phyloP scores from a whole-genome alignment of 2,113 vertebrate species.

The Amblyornis subalaris region DNA sequence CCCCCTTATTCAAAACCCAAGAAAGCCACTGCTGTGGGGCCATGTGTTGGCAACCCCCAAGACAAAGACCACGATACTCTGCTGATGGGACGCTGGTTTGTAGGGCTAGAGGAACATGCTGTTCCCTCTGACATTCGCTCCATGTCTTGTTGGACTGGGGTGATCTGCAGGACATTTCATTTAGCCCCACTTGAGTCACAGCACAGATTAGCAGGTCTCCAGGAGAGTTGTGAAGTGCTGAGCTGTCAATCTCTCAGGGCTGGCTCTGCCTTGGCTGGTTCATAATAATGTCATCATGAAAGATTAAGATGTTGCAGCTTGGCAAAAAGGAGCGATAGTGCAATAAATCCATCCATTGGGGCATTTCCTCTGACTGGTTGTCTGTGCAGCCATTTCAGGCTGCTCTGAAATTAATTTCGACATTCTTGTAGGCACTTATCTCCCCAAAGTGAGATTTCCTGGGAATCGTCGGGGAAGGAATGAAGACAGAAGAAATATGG shows the following conservation, averaged over 20 bases:
- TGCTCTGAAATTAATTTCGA: conserved; percentile 39
- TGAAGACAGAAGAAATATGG: conserved; percentile 41
- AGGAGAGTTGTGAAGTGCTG: background rate
- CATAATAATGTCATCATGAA: conserved; percentile 15
- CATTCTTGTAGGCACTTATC: conserved; percentile 30
- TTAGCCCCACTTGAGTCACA: background rate
- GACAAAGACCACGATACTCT: accelerated
- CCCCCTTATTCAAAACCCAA: accelerated
- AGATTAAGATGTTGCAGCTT: conserved; percentile 38
- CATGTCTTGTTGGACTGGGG: background rate
- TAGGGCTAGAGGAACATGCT: background rate
- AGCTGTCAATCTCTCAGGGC: accelerated
- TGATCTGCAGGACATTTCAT: background rate
- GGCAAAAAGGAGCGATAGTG: background rate
- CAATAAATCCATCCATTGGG: conserved; percentile 16
- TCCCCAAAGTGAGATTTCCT: conserved; percentile 55
- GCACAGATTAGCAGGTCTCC: background rate
- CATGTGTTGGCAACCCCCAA: background rate
- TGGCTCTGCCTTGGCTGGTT: background rate
- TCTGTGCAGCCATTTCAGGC: background rate
- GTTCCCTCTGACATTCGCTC: background rate
- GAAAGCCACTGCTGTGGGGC: background rate
- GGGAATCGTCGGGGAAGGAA: conserved; percentile 8
- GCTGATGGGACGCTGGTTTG: accelerated
- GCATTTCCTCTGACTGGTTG: conserved; percentile 23